Percentiles rank a stretch among this genome's conserved stretches.
Conservation (phyloP, 1,140 invertebrate species). For the Proales similis region DNA sequence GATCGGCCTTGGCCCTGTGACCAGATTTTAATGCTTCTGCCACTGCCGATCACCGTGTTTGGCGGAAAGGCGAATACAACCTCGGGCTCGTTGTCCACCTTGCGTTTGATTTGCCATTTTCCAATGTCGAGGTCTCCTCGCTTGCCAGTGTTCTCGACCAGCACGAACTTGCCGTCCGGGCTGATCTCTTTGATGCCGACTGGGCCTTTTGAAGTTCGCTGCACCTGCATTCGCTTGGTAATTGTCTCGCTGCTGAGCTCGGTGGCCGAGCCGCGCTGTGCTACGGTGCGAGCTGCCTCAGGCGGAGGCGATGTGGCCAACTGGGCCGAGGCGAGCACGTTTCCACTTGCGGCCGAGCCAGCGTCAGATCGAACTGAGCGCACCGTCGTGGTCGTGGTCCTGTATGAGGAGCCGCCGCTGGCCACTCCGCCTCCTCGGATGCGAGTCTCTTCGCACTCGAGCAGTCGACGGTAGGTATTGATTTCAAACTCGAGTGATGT, state of each 20-base stretch:
- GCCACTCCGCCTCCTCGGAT: constrained; percentile 8
- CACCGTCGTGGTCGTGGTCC: background rate
- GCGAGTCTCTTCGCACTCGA: constrained; percentile 35
- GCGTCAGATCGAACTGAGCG: background rate
- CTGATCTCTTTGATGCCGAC: constrained; percentile 54
- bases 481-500: constrained; percentile 36
- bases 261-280: constrained; percentile 20
- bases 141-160: constrained; percentile 26
- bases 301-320: background rate
- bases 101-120: constrained; percentile 28
- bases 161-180: constrained; percentile 55
- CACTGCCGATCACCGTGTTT: constrained; percentile 7
- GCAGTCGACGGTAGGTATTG: constrained; percentile 35
- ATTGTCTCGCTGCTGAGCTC: constrained; percentile 18
- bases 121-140: constrained; percentile 15
- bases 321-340: background rate
- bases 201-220: constrained; percentile 40
- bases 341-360: background rate
- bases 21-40: constrained; percentile 38
- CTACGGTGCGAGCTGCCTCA: background rate
- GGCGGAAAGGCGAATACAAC: constrained; percentile 19
- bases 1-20: constrained; percentile 34
- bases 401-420: background rate
- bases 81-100: constrained; percentile 29
- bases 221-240: constrained; percentile 30